These are phyloP conservation scores for Andrena marginata DNA, from an alignment of 2,888 invertebrate species.

Conservation along the genomic window DNA sequence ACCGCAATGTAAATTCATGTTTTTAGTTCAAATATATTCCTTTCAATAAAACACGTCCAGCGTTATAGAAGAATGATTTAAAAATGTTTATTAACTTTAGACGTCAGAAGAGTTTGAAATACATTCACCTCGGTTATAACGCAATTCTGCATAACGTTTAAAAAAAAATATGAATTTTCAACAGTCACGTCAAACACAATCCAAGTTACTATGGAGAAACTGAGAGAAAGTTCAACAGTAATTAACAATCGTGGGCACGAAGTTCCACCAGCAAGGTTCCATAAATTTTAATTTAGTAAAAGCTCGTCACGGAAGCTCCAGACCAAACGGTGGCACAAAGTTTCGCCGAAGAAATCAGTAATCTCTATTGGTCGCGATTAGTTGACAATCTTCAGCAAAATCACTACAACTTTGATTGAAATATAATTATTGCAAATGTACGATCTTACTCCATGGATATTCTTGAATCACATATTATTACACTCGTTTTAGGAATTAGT, in stretches of 20 bases:
- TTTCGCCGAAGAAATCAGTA: not conserved
- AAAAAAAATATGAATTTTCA: not conserved
- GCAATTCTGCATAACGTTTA: not conserved
- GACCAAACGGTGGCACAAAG: not conserved
- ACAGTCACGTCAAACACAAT: not conserved
- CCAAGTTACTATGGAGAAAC: not conserved
- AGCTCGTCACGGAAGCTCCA: not conserved
- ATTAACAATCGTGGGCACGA: conserved; percentile 23
- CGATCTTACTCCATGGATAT: too few species aligned
- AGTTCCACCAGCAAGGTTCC: conserved; percentile 1
- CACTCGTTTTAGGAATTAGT: too few species aligned
- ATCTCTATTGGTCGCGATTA: not conserved
- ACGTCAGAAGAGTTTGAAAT: too few species aligned
- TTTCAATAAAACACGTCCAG: not conserved
- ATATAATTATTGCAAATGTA: too few species aligned
- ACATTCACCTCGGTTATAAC: too few species aligned
- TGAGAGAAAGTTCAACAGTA: conserved; percentile 16
- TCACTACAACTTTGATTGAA: not conserved
- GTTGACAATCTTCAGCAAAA: not conserved
- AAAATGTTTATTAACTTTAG: too few species aligned
- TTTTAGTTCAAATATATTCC: not conserved
- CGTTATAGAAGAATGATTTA: too few species aligned
- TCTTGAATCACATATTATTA: too few species aligned
- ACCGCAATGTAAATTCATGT: not conserved
- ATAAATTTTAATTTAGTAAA: conserved; percentile 30